Percentiles rank a stretch among this genome's conserved stretches.
Evolutionary conservation across 1,140 invertebrate species (phyloP).

Genomic region (Cyrtorhinus lividipennis): DNA sequence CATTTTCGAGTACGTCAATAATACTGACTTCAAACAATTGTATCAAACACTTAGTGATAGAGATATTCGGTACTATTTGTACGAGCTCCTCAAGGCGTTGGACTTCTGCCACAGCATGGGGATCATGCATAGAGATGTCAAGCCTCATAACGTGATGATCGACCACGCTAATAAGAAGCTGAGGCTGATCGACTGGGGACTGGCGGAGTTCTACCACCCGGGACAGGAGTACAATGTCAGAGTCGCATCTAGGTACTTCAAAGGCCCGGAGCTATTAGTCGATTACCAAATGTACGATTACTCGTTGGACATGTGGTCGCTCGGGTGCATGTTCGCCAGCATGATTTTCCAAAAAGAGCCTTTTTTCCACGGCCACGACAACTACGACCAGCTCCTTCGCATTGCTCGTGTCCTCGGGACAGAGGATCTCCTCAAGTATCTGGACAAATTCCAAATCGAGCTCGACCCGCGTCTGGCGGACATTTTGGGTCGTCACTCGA

Average conservation of each 20-base stretch:
- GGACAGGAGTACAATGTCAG: constrained; percentile 98
- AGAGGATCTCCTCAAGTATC: constrained; percentile 97
- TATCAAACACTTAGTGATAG: constrained; percentile 99
- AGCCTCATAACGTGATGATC: constrained; percentile 99
- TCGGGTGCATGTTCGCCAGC: constrained; percentile 98
- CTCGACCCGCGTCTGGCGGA: constrained; percentile 55
- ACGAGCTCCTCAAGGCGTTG: constrained; percentile 85
- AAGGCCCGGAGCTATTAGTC: constrained; percentile 92
- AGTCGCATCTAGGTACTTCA: constrained; percentile 97
- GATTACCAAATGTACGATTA: constrained; percentile 99
- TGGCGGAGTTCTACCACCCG: constrained; percentile 99
- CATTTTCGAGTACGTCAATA: constrained; percentile 99
- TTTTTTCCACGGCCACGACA: constrained; percentile 99
- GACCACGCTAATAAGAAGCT: constrained; percentile 96
- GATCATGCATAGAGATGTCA: constrained; percentile 98
- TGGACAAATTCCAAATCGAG: constrained; percentile 99
- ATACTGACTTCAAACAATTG: constrained; percentile 99
- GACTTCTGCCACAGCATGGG: constrained; percentile 99
- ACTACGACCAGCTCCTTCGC: constrained; percentile 98
- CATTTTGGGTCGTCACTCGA: constrained; percentile 54
- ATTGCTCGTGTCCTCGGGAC: constrained; percentile 99
- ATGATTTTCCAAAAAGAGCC: constrained; percentile 99
- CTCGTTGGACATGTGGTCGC: constrained; percentile 98
- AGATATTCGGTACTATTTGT: constrained; percentile 94
- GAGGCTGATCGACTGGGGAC: constrained; percentile 97